Conservation (phyloP, 2,113 vertebrate species). For the Phocoena sinus region DNA sequence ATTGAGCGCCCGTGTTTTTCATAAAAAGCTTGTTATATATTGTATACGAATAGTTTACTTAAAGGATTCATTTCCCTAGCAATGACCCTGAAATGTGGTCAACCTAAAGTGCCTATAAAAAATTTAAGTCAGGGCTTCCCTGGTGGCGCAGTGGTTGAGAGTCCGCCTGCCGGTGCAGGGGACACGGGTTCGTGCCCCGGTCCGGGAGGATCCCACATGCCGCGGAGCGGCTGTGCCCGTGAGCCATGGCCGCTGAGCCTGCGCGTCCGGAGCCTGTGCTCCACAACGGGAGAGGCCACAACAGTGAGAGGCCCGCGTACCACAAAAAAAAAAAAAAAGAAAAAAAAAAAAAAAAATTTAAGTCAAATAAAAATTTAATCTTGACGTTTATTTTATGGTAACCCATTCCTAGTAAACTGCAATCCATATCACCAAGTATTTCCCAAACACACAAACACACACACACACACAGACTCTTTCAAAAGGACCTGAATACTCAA, state of each 20-base stretch:
- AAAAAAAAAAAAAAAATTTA: slow-evolving; percentile 15
- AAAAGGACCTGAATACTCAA: not conserved
- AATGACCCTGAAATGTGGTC: not conserved
- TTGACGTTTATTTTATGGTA: not conserved
- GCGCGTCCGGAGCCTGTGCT: too few species aligned
- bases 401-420: not conserved
- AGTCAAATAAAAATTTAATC: not conserved
- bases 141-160: too few species aligned
- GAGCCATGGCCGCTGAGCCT: too few species aligned
- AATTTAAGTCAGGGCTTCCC: not conserved
- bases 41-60: not conserved
- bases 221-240: too few species aligned
- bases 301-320: too few species aligned
- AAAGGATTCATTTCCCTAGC: not conserved
- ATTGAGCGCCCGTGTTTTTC: not conserved
- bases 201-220: too few species aligned
- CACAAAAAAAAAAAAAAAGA: too few species aligned
- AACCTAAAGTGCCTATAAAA: not conserved
- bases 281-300: too few species aligned
- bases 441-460: not conserved
- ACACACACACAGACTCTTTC: not conserved
- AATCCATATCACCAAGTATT: not conserved
- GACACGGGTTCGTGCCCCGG: too few species aligned
- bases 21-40: not conserved
- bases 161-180: too few species aligned